These are phyloP conservation scores for Herpailurus yagouaroundi DNA, from an alignment of 2,113 vertebrate genomes.

Conservation along the genomic window DNA sequence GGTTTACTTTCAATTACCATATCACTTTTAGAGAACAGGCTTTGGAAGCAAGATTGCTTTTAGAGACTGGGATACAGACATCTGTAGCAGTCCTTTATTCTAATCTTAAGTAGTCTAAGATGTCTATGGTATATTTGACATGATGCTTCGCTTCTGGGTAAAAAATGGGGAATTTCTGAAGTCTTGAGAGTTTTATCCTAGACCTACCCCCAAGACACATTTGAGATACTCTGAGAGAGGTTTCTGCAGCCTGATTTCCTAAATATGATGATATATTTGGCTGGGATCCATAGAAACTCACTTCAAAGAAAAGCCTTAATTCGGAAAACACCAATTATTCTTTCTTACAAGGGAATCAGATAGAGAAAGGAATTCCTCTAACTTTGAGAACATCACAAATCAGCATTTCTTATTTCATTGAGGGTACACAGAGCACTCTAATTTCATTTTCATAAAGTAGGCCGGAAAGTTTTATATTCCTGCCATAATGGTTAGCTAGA, in stretches of 20 bases:
- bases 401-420: neutral
- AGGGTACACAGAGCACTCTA: neutral
- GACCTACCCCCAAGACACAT: neutral
- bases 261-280: neutral
- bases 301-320: neutral
- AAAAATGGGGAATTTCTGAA: neutral
- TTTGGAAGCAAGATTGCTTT: neutral
- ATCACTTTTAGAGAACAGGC: neutral
- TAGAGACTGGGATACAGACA: neutral
- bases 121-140: neutral
- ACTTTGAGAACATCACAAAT: neutral
- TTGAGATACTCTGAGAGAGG: neutral
- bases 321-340: neutral
- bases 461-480: neutral
- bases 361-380: neutral
- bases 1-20: neutral
- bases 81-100: neutral
- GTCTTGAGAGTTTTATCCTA: neutral
- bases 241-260: neutral
- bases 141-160: neutral
- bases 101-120: neutral
- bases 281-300: neutral
- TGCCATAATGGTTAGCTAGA: neutral
- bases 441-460: neutral
- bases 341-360: neutral